Evolutionary conservation across 2,888 invertebrate species (phyloP), one percentile per base, ranked within the genome.

Genomic region (Dynastes grantii): DNA sequence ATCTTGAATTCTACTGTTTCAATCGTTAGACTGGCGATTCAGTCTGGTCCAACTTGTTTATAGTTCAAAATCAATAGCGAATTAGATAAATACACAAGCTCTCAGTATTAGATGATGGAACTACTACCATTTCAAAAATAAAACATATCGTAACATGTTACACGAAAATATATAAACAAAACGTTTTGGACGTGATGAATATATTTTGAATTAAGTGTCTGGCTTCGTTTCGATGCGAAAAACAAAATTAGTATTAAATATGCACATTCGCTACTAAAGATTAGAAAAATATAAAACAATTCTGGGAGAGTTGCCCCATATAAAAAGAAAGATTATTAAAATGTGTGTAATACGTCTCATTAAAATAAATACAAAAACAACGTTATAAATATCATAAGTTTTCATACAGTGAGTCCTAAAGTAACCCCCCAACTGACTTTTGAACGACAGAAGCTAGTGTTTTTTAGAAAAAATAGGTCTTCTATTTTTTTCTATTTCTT

Each of bases 51-150:
- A 49, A n/a, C 27, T 13, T 61, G 61, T 61, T 61, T 75, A 75
- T 40, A 61, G 27, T 61, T 40, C 13, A 29, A 29, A 61, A 75
- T 75, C 61, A 55, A 75, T 75, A 75, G 73, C 61, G 29, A 29
- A 61, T 49, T 75, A 61, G 45, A 29, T 75, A 75, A 75, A 61
- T 45, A 61, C 22, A 61, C 73, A 40, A 27, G 13, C 58, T 58
- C 61, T 27, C 73, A 45, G 73, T 55, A 73, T 73, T 73, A 73
- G 58, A 73, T 73, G 73, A 73, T 45, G 73, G 73, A 73, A 73
- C 40, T 40, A 71, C 55, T 68, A 55, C 29, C 40, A 76, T 64
- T 61, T 61, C 32, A 53, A 67, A 76, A 67, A 53, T 65, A 65
- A 65, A 76, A 76, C 76, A 76, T 71, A 71, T 71, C 40, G 55